Conservation (phyloP, 2,113 vertebrate species). For the Pholis gunnellus region DNA sequence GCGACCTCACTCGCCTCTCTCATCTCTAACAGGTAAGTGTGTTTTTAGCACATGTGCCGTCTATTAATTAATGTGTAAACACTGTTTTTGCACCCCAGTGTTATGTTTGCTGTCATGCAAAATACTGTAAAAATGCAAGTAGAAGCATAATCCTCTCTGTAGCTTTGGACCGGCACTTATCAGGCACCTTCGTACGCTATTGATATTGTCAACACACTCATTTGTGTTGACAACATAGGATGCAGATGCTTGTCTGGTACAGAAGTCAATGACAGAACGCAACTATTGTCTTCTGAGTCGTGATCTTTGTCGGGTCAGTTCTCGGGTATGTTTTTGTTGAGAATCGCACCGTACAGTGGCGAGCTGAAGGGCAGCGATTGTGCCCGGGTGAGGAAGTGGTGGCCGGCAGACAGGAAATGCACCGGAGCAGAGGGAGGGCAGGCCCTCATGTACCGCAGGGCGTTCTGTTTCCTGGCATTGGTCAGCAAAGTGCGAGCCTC, state of each 20-base stretch:
- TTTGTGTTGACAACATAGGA: neutral
- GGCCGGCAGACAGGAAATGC: conserved; percentile 69
- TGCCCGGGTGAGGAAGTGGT: conserved; percentile 62
- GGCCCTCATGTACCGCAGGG: conserved; percentile 67
- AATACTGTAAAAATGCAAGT: neutral
- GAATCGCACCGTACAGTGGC: neutral
- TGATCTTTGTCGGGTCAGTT: neutral
- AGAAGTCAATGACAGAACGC: neutral
- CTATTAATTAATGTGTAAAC: neutral
- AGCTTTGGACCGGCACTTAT: neutral
- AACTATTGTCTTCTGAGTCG: neutral
- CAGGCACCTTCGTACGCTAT: neutral
- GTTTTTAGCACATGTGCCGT: neutral
- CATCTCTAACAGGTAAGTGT: conserved; percentile 91
- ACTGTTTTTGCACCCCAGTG: neutral
- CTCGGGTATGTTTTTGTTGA: neutral
- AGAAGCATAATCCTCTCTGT: neutral
- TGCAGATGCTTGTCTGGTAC: neutral
- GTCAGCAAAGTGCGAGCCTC: conserved; percentile 20
- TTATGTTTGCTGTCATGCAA: no score
- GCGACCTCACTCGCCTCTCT: conserved; percentile 95
- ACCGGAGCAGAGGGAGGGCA: conserved; percentile 55
- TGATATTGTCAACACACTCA: neutral
- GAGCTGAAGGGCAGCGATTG: conserved; percentile 49
- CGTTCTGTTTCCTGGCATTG: conserved; percentile 77